phyloP scores from a whole-genome alignment of 2,888 invertebrate species.

The Dendrolimus pini region DNA sequence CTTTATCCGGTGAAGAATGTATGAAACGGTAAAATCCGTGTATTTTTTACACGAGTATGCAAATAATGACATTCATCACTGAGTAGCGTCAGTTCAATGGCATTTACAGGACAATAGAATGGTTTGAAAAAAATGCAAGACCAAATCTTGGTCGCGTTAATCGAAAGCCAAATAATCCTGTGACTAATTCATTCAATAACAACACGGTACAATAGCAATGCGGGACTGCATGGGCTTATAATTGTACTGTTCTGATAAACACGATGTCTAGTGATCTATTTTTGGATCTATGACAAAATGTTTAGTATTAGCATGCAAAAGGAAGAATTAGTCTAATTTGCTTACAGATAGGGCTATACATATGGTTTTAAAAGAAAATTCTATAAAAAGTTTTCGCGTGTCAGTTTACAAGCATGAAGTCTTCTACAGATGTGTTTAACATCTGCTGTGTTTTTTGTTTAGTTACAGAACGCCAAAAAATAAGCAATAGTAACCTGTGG shows the following conservation, averaged over 20 bases:
- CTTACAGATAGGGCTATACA: too few species aligned
- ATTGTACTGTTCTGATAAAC: not conserved
- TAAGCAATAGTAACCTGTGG: too few species aligned
- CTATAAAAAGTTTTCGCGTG: too few species aligned
- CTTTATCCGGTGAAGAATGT: too few species aligned
- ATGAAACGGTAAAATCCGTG: not conserved
- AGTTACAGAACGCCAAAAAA: too few species aligned
- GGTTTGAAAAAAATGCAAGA: not conserved
- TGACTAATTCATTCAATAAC: not conserved
- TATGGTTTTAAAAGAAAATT: too few species aligned
- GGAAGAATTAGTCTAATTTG: too few species aligned
- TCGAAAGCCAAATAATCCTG: not conserved
- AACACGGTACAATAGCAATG: not conserved
- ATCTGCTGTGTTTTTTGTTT: too few species aligned
- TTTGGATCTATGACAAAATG: not conserved
- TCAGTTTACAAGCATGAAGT: too few species aligned
- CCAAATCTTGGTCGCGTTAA: not conserved
- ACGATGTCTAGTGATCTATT: not conserved
- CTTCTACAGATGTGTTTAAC: too few species aligned
- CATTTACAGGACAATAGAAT: not conserved
- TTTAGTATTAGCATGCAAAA: not conserved
- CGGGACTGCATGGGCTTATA: not conserved
- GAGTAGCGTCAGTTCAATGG: not conserved
- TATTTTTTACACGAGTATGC: not conserved
- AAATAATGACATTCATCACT: constrained; percentile 5